Conservation (phyloP, 1,140 invertebrate species). For the Popillia japonica region DNA sequence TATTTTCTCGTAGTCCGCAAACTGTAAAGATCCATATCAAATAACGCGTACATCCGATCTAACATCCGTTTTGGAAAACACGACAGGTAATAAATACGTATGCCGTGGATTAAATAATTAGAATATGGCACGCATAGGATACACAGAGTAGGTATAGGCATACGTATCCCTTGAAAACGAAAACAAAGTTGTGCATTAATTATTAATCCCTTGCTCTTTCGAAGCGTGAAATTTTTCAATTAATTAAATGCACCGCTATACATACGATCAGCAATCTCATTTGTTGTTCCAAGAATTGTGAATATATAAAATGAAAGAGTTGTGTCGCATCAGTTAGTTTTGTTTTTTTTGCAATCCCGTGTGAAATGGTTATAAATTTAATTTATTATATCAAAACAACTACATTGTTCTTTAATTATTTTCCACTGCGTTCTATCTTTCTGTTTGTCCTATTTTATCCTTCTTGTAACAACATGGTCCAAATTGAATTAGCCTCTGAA, state of each 20-base stretch:
- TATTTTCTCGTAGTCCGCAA: slow-evolving; percentile 2
- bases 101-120: background rate
- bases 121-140: background rate
- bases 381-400: no score
- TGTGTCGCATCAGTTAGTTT: background rate
- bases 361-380: no score
- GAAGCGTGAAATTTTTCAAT: slow-evolving; percentile 15
- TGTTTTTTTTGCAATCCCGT: no score
- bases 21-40: slow-evolving; percentile 23
- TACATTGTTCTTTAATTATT: no score
- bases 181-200: background rate
- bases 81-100: background rate
- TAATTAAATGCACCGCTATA: background rate
- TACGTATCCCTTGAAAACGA: background rate
- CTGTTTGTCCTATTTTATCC: no score
- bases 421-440: no score
- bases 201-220: background rate
- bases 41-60: slow-evolving; percentile 20
- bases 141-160: no score
- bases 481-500: no score
- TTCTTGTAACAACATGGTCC: no score
- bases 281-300: background rate
- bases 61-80: background rate
- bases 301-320: background rate
- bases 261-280: background rate